Evolutionary conservation across 2,113 vertebrate species (phyloP).

Genomic region (Theristicus caerulescens): DNA sequence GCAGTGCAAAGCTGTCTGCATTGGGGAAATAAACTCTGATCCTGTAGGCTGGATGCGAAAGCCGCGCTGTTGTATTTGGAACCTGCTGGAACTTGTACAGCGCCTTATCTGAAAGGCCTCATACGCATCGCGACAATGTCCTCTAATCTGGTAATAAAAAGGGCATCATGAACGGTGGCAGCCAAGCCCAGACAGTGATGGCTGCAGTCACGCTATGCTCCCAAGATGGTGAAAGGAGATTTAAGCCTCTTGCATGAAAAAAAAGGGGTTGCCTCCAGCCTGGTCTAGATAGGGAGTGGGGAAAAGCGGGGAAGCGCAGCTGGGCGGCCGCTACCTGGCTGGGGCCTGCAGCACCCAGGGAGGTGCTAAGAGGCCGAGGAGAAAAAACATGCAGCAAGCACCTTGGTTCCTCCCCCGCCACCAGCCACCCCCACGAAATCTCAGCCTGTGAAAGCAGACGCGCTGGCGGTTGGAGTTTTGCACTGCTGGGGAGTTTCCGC

Average conservation of each 20-base stretch:
- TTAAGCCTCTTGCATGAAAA: not conserved
- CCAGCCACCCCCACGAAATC: not conserved
- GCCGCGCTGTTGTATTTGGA: constrained; percentile 11
- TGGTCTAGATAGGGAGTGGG: accelerated
- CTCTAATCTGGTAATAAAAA: constrained; percentile 59
- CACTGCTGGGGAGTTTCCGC: not conserved
- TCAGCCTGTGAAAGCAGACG: accelerated
- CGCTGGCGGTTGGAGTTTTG: not conserved
- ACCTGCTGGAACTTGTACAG: constrained; percentile 61
- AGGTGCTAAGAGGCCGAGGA: not conserved
- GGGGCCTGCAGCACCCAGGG: accelerated
- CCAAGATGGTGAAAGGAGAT: constrained; percentile 33
- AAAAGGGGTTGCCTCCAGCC: not conserved
- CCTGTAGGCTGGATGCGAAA: constrained; percentile 37
- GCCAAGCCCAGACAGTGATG: not conserved
- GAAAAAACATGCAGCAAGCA: accelerated
- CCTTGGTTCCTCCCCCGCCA: not conserved
- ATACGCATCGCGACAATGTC: constrained; percentile 23
- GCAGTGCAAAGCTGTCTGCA: constrained; percentile 63
- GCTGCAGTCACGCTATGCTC: not conserved
- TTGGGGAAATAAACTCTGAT: constrained; percentile 70
- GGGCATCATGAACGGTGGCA: constrained; percentile 6
- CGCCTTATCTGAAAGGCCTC: constrained; percentile 55
- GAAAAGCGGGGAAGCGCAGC: accelerated
- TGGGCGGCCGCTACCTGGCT: accelerated